Conservation (phyloP, 2,888 invertebrate species). For the Morpho helenor region DNA sequence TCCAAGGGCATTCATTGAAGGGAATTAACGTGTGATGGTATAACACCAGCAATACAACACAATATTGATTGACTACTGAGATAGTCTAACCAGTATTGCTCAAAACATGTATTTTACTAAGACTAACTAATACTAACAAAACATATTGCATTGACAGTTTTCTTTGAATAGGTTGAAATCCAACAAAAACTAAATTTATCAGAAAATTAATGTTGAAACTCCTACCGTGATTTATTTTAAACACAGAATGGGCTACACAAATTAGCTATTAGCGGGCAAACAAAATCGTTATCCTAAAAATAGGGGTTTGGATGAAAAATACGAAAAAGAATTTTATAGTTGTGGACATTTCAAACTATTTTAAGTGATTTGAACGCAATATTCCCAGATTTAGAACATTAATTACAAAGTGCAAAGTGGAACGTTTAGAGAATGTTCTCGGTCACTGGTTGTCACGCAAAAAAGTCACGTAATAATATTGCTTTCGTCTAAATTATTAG, state of each 20-base stretch:
- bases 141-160: conserved; percentile 11
- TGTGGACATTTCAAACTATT: conserved; percentile 1
- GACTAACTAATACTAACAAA: conserved; percentile 37
- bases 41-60: conserved; percentile 44
- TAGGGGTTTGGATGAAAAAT: too few species aligned
- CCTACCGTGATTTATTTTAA: conserved; percentile 1
- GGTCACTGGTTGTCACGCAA: conserved; percentile 55
- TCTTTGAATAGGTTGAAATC: not conserved
- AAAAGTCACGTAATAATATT: conserved; percentile 54
- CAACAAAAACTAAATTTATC: not conserved
- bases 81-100: conserved; percentile 59
- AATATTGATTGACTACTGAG: too few species aligned
- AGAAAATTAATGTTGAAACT: conserved; percentile 1
- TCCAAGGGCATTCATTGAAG: conserved; percentile 73
- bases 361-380: not conserved
- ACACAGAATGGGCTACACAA: conserved; percentile 7
- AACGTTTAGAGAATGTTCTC: conserved; percentile 44
- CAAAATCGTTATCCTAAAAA: not conserved
- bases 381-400: too few species aligned
- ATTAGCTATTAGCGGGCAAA: conserved; percentile 12
- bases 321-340: not conserved
- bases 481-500: conserved; percentile 49
- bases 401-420: conserved; percentile 51
- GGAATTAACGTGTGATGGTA: conserved; percentile 66
- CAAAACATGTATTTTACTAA: conserved; percentile 46